A percentile compares a stretch with the other conserved stretches of the same genome.
Evolutionary conservation across 2,797 vertebrate genomes (phyloP).

Genomic region (Eremophila alpestris): DNA sequence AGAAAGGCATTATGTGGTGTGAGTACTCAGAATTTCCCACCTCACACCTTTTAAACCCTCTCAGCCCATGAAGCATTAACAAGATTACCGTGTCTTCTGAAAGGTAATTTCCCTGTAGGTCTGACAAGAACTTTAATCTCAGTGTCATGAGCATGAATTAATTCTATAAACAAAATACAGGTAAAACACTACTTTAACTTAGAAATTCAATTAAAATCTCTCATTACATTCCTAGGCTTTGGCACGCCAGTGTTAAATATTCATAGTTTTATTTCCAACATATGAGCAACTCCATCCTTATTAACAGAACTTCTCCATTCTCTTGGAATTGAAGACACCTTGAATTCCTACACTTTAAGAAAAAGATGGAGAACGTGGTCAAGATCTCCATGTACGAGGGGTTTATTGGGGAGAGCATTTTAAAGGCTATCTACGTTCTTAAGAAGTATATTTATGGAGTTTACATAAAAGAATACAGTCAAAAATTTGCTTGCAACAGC

Average conservation of each 20-base stretch:
- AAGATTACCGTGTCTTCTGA: neutral
- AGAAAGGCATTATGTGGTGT: neutral
- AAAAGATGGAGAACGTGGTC: neutral
- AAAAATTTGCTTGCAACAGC: slow-evolving; percentile 59
- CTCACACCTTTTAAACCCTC: neutral
- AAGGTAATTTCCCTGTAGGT: slow-evolving; percentile 31
- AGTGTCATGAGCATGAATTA: neutral
- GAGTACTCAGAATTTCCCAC: neutral
- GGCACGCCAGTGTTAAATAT: neutral
- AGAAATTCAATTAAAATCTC: slow-evolving; percentile 22
- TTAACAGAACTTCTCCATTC: neutral
- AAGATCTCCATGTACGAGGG: neutral
- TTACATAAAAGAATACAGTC: slow-evolving; percentile 49
- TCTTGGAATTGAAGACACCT: neutral
- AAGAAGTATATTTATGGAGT: slow-evolving; percentile 37
- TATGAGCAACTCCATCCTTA: neutral
- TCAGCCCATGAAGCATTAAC: neutral
- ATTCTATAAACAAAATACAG: slow-evolving; percentile 49
- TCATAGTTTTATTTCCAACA: slow-evolving; percentile 2
- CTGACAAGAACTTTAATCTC: slow-evolving; percentile 35
- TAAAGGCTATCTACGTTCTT: slow-evolving; percentile 24
- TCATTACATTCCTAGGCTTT: neutral
- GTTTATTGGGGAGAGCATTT: slow-evolving; percentile 30
- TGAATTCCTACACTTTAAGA: neutral
- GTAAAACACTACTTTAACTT: slow-evolving; percentile 24